phyloP scores from a whole-genome alignment of 2,888 invertebrate species.

The Anarsia innoxiella region DNA sequence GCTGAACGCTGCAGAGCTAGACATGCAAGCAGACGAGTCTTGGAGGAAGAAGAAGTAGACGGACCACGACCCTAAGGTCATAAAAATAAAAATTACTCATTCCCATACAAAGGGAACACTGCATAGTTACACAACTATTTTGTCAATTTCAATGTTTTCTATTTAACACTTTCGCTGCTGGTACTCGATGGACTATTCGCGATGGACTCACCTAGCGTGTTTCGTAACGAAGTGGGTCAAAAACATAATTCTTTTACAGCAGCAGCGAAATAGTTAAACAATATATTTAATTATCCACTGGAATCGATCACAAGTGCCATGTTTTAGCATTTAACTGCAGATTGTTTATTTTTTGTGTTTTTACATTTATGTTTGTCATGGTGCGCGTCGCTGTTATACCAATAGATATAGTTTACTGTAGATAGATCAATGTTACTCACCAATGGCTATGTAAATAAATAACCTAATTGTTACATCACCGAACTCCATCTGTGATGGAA shows the following conservation, averaged over 20 bases:
- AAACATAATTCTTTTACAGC: too few species aligned
- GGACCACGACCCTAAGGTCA: too few species aligned
- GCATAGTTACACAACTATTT: too few species aligned
- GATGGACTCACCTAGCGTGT: too few species aligned
- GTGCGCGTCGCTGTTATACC: conserved; percentile 24
- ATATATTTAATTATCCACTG: too few species aligned
- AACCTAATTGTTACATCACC: conserved; percentile 41
- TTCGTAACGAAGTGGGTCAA: too few species aligned
- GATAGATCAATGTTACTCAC: conserved; percentile 33
- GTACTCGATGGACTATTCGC: too few species aligned
- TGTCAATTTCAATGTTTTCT: too few species aligned
- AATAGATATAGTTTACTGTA: conserved; percentile 47
- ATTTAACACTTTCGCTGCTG: too few species aligned
- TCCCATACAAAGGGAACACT: too few species aligned
- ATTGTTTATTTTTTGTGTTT: conserved; percentile 2
- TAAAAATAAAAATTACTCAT: too few species aligned
- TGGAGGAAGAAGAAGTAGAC: conserved; percentile 32
- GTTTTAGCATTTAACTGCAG: not conserved
- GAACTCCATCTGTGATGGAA: conserved; percentile 44
- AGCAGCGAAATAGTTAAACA: too few species aligned
- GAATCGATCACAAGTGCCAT: conserved; percentile 19
- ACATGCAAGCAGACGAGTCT: conserved; percentile 42
- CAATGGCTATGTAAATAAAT: conserved; percentile 26
- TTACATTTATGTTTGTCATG: not conserved
- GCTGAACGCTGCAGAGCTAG: conserved; percentile 53